Conservation (phyloP, 2,888 invertebrate species). For the Agriopis marginaria region DNA sequence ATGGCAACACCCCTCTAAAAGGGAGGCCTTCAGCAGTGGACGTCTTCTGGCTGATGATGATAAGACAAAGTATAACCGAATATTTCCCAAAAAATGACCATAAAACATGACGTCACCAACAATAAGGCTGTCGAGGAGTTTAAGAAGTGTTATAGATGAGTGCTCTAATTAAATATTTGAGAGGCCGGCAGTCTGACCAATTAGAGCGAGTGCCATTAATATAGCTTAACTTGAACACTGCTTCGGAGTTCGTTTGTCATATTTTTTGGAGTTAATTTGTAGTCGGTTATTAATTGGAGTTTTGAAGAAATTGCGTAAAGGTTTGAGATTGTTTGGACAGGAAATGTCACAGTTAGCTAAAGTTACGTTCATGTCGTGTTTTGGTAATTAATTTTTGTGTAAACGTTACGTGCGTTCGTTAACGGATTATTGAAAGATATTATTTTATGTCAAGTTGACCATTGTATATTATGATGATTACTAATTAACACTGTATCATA, state of each 20-base stretch:
- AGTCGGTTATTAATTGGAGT: conserved; percentile 20
- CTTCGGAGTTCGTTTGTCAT: conserved; percentile 7
- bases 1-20: too few species aligned
- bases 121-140: not conserved
- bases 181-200: conserved; percentile 33
- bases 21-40: too few species aligned
- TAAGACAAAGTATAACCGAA: not conserved
- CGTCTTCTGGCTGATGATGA: too few species aligned
- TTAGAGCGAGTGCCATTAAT: conserved; percentile 43
- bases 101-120: not conserved
- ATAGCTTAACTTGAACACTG: conserved; percentile 36
- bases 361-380: not conserved
- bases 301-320: conserved; percentile 11
- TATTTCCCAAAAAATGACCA: not conserved
- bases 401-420: not conserved
- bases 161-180: conserved; percentile 42
- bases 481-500: too few species aligned
- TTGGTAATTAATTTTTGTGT: too few species aligned
- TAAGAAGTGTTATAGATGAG: conserved; percentile 21
- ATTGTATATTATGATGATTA: too few species aligned
- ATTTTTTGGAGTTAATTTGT: conserved; percentile 22
- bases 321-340: not conserved
- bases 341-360: not conserved
- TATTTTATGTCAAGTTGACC: too few species aligned
- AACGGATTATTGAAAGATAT: not conserved